Conservation (phyloP, 2,888 invertebrate genomes). For the Watsonalla binaria region DNA sequence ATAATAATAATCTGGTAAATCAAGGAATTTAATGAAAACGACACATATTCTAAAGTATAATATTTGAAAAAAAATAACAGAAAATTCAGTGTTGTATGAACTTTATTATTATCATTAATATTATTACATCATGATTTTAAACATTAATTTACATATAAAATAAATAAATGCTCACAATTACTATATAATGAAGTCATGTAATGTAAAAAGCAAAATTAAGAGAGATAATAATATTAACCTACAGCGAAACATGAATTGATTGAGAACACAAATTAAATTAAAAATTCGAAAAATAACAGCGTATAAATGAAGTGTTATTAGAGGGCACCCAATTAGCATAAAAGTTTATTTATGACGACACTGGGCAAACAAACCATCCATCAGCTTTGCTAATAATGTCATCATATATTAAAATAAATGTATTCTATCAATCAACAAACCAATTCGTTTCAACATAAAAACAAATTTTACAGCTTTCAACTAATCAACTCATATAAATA, state of each 20-base stretch:
- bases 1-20: too few species aligned
- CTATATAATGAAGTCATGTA: constrained; percentile 51
- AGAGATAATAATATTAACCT: constrained; percentile 34
- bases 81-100: constrained; percentile 48
- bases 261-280: constrained; percentile 7
- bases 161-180: constrained; percentile 72
- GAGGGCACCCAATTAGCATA: not conserved
- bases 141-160: constrained; percentile 65
- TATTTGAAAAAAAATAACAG: constrained; percentile 14
- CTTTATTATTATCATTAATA: constrained; percentile 61
- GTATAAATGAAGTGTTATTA: too few species aligned
- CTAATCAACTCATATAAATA: too few species aligned
- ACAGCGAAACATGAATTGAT: constrained; percentile 16
- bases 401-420: too few species aligned
- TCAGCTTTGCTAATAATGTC: too few species aligned
- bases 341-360: too few species aligned
- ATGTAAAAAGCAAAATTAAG: constrained; percentile 47
- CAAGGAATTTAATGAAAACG: too few species aligned
- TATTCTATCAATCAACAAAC: too few species aligned
- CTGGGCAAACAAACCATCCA: too few species aligned
- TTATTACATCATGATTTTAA: constrained; percentile 71
- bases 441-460: too few species aligned
- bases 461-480: too few species aligned
- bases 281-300: constrained; percentile 6
- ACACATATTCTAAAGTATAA: constrained; percentile 1